Percentiles rank a stretch among this genome's conserved stretches.
Evolutionary conservation across 2,888 invertebrate species (phyloP).

Genomic region (Cephalotes varians): DNA sequence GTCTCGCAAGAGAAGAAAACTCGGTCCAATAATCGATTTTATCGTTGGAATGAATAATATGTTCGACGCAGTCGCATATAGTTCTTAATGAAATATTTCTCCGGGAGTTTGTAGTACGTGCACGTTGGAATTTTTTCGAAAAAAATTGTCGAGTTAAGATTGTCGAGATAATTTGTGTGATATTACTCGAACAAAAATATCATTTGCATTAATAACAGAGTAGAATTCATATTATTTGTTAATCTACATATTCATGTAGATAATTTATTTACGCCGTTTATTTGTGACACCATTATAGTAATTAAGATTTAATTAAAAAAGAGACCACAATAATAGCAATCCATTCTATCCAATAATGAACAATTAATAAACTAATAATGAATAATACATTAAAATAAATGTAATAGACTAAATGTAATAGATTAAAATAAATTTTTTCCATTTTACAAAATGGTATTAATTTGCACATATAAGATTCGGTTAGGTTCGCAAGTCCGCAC

Average conservation of each 20-base stretch:
- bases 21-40: neutral
- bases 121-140: neutral
- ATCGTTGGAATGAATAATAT: conserved; percentile 17
- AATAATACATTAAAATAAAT: no score
- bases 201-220: neutral
- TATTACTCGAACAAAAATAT: neutral
- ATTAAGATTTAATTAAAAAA: neutral
- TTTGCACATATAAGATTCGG: neutral
- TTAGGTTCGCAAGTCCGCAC: neutral
- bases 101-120: neutral
- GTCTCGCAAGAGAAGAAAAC: neutral
- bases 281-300: neutral
- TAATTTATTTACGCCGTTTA: neutral
- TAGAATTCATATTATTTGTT: neutral
- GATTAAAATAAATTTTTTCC: neutral
- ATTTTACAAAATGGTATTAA: neutral
- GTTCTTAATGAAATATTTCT: conserved; percentile 1
- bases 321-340: neutral
- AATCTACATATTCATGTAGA: neutral
- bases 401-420: no score
- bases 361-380: no score
- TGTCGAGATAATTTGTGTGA: neutral
- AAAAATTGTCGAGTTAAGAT: neutral
- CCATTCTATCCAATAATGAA: neutral
- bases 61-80: neutral